These are phyloP conservation scores for Anser cygnoides DNA, from an alignment of 2,113 vertebrate species.

Conservation along the genomic window DNA sequence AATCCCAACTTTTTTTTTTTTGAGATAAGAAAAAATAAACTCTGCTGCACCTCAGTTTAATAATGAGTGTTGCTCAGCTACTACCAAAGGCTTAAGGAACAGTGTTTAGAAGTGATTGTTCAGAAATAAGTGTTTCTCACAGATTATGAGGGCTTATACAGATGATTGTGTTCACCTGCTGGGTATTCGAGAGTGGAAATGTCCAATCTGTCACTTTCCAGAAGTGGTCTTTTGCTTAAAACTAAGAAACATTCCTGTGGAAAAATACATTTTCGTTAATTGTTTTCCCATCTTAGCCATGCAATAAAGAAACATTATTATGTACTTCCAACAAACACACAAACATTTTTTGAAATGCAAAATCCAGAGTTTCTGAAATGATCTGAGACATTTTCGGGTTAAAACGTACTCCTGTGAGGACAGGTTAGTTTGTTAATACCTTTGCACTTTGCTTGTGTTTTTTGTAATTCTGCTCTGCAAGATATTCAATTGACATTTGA, in stretches of 20 bases:
- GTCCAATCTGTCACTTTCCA: constrained; percentile 20
- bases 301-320: neutral
- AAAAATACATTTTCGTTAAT: neutral
- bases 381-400: neutral
- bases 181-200: constrained; percentile 1
- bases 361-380: neutral
- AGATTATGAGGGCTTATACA: constrained; percentile 53
- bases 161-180: constrained; percentile 52
- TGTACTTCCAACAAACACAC: neutral
- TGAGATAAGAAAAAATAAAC: constrained; percentile 49
- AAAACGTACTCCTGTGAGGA: neutral
- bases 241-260: neutral
- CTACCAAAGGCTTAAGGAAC: neutral
- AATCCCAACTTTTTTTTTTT: neutral
- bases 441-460: neutral
- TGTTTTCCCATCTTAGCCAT: neutral
- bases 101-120: constrained; percentile 43
- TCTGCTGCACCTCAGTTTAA: constrained; percentile 9
- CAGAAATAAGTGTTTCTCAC: constrained; percentile 42
- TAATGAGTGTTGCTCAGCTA: neutral
- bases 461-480: neutral
- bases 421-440: neutral
- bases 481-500: neutral
- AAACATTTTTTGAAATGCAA: neutral
- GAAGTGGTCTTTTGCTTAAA: constrained; percentile 1